Percentiles rank a stretch among this genome's conserved stretches.
These are phyloP conservation scores for Psephotus haematonotus DNA, from an alignment of 2,113 vertebrate genomes.

Conservation along the genomic window DNA sequence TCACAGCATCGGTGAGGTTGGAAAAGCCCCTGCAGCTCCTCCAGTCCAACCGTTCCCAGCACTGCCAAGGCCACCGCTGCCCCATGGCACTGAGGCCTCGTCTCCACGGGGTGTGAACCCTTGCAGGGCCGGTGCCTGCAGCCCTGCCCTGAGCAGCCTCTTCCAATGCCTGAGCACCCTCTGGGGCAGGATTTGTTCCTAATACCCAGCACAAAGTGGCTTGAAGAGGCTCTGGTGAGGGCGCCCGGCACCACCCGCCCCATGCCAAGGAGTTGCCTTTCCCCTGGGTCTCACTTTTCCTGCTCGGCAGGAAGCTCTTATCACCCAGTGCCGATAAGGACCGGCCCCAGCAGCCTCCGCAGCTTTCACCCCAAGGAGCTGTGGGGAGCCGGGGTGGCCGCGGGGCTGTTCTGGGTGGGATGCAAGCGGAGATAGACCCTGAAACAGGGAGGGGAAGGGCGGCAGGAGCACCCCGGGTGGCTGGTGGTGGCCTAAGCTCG, in stretches of 20 bases:
- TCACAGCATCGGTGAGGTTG: neutral
- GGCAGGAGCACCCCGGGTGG: fast-evolving
- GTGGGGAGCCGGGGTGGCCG: neutral
- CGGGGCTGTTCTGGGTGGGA: neutral
- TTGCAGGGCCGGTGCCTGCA: neutral
- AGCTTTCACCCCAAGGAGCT: neutral
- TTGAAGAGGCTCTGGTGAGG: neutral
- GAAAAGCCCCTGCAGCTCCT: neutral
- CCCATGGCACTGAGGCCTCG: neutral
- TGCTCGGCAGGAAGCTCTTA: constrained; percentile 33
- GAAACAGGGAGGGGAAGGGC: fast-evolving
- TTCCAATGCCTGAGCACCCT: neutral
- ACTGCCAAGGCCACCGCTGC: neutral
- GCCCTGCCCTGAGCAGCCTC: neutral
- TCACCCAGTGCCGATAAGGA: neutral
- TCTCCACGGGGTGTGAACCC: too few relatives aligned
- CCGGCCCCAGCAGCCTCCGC: neutral
- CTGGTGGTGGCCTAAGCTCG: neutral
- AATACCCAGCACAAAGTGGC: neutral
- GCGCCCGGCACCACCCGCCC: neutral
- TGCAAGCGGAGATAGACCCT: neutral
- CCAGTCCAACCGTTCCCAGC: neutral
- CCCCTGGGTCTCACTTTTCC: constrained; percentile 45
- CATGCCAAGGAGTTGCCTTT: neutral
- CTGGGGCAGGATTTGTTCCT: neutral